Evolutionary conservation across 2,113 vertebrate species (phyloP).

Genomic region (Ondatra zibethicus): DNA sequence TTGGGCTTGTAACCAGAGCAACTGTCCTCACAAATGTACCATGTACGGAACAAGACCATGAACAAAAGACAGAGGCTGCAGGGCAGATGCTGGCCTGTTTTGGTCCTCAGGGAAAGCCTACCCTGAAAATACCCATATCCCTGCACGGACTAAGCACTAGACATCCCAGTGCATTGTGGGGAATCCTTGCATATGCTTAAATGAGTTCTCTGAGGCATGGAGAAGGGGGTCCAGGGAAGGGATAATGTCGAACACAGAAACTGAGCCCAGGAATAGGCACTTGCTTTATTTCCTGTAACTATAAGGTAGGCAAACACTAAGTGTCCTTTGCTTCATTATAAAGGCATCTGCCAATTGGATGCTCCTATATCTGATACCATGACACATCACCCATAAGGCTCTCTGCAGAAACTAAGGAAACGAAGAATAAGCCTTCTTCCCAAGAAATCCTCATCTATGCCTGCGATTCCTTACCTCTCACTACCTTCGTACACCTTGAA

Average conservation of each 20-base stretch:
- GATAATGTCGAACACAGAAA: background rate
- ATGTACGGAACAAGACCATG: background rate
- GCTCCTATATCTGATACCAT: background rate
- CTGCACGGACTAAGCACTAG: background rate
- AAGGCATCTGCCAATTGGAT: background rate
- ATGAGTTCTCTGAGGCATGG: background rate
- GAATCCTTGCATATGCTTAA: background rate
- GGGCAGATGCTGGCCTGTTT: background rate
- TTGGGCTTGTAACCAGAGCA: constrained; percentile 72
- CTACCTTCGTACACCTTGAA: background rate
- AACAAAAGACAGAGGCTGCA: background rate
- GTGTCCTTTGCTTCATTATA: background rate
- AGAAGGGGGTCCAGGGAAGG: background rate
- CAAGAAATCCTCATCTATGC: background rate
- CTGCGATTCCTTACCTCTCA: background rate
- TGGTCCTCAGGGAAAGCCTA: background rate
- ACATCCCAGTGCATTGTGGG: background rate
- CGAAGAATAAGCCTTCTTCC: background rate
- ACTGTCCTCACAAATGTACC: constrained; percentile 26
- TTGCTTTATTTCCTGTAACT: background rate
- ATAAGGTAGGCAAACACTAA: background rate
- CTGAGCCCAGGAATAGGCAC: too few species aligned
- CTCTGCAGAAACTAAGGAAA: background rate
- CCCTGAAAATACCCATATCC: accelerated
- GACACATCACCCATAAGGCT: background rate